Conservation (phyloP, 2,113 vertebrate genomes). For the Siniperca knerii region DNA sequence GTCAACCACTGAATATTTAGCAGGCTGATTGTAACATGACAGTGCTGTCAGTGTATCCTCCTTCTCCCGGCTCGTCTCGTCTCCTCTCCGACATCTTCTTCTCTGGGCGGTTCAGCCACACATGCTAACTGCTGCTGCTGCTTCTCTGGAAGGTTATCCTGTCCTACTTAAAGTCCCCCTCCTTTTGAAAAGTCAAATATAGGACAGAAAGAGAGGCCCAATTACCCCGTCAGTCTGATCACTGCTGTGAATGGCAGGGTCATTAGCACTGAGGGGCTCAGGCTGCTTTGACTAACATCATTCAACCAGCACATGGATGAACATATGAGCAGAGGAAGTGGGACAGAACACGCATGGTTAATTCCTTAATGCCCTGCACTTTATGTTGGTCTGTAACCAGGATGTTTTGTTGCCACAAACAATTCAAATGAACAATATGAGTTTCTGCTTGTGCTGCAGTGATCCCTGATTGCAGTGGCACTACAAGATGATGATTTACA, state of each 20-base stretch:
- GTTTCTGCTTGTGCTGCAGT: constrained; percentile 1
- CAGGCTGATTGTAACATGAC: constrained; percentile 50
- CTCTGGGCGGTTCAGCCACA: constrained; percentile 66
- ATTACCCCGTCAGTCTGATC: constrained; percentile 70
- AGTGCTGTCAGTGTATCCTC: constrained; percentile 43
- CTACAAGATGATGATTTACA: not conserved
- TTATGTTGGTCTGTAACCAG: not conserved
- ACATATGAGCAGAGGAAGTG: constrained; percentile 53
- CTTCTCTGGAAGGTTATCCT: constrained; percentile 78
- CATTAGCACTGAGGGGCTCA: constrained; percentile 33
- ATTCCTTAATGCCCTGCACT: constrained; percentile 20
- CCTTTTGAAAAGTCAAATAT: constrained; percentile 79
- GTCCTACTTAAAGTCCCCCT: constrained; percentile 78
- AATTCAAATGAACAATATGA: constrained; percentile 2
- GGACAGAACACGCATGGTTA: constrained; percentile 46
- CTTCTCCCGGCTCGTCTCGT: constrained; percentile 4
- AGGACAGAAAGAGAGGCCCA: constrained; percentile 78
- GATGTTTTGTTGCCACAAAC: not conserved
- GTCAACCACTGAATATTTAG: constrained; percentile 39
- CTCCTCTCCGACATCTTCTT: constrained; percentile 44
- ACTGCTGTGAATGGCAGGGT: constrained; percentile 65
- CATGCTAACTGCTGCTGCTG: constrained; percentile 68
- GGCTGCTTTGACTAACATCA: constrained; percentile 40
- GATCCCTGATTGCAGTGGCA: constrained; percentile 28
- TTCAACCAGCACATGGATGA: constrained; percentile 40